Conservation (phyloP, 2,888 invertebrate species). For the Pollenia griseotomentosa region DNA sequence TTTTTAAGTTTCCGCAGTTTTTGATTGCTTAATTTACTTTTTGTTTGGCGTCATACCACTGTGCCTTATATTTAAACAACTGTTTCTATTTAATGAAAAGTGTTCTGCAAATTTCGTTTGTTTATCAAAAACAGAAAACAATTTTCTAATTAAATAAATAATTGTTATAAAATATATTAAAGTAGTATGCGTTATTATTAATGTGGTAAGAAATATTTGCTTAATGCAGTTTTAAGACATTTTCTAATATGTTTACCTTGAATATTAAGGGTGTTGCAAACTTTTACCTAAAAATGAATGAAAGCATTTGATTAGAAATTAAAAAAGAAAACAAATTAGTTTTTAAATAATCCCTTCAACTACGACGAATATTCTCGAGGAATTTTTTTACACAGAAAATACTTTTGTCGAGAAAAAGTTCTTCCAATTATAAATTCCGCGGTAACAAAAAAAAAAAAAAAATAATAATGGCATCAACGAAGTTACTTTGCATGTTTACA, state of each 20-base stretch:
- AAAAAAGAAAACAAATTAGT: background rate
- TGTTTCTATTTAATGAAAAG: background rate
- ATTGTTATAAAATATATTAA: constrained; percentile 27
- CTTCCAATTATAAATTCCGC: no score
- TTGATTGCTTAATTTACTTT: background rate
- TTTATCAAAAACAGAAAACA: constrained; percentile 8
- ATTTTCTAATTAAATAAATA: constrained; percentile 39
- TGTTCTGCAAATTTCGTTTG: background rate
- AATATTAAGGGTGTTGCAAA: background rate
- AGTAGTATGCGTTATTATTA: constrained; percentile 15
- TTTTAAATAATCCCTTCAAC: no score
- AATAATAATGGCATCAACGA: no score
- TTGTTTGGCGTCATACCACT: background rate
- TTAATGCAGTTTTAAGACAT: constrained; percentile 43
- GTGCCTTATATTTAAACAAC: background rate
- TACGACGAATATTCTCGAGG: no score
- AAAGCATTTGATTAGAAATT: background rate
- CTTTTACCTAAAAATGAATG: background rate
- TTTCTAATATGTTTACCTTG: constrained; percentile 8
- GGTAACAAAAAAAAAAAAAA: no score
- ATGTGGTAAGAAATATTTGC: constrained; percentile 31
- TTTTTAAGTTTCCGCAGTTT: no score
- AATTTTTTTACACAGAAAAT: no score
- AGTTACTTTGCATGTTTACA: no score
- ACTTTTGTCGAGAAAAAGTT: no score